phyloP scores from a whole-genome alignment of 2,797 vertebrate genomes.

The Myotis daubentonii region DNA sequence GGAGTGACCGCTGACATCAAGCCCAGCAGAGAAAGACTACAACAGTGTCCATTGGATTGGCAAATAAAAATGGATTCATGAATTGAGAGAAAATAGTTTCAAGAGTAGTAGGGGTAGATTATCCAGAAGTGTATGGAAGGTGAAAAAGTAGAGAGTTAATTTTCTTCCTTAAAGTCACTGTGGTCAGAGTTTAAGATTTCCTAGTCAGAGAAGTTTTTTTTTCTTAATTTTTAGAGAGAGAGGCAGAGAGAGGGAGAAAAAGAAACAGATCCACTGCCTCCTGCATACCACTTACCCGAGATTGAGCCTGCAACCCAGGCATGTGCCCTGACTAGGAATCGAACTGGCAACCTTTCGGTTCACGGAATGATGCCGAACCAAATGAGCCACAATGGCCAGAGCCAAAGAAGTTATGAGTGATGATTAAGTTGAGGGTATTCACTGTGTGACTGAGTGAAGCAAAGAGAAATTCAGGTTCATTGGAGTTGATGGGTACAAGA shows the following conservation, averaged over 20 bases:
- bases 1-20: not conserved
- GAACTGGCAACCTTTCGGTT: too few relatives aligned
- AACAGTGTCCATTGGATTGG: not conserved
- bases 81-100: not conserved
- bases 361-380: too few relatives aligned
- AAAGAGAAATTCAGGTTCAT: not conserved
- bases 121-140: not conserved
- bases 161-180: not conserved
- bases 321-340: too few relatives aligned
- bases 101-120: not conserved
- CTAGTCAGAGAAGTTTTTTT: not conserved
- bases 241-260: too few relatives aligned
- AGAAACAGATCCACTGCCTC: too few relatives aligned
- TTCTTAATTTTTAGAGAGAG: too few relatives aligned
- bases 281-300: too few relatives aligned
- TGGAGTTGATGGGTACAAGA: not conserved
- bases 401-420: not conserved
- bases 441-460: not conserved
- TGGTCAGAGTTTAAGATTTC: not conserved
- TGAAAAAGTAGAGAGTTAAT: not conserved
- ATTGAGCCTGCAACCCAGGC: too few relatives aligned
- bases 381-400: too few relatives aligned
- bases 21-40: not conserved
- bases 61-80: not conserved
- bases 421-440: not conserved